A percentile compares a stretch with the other conserved stretches of the same genome.
Conservation (phyloP, 1,140 invertebrate species). For the Calephelis virginiensis region DNA sequence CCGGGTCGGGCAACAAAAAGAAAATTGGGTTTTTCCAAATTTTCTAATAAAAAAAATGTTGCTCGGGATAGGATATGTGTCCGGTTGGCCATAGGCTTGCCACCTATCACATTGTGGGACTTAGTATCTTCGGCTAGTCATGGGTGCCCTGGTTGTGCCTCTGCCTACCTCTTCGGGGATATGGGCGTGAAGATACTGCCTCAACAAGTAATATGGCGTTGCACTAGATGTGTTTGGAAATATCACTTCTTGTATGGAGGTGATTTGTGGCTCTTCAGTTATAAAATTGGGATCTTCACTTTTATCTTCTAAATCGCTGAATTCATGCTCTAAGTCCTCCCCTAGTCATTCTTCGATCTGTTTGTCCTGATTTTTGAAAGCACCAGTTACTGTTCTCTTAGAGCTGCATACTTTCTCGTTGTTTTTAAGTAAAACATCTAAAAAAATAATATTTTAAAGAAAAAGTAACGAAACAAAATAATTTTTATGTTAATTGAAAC, state of each 20-base stretch:
- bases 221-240: not conserved
- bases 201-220: too few relatives aligned
- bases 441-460: not conserved
- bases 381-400: not conserved
- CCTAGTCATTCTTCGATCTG: conserved; percentile 19
- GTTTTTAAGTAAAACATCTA: not conserved
- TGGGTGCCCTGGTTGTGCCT: too few relatives aligned
- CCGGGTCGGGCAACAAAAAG: too few relatives aligned
- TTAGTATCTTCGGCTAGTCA: too few relatives aligned
- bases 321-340: conserved; percentile 9
- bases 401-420: not conserved
- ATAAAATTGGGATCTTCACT: conserved; percentile 1
- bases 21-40: too few relatives aligned
- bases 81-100: too few relatives aligned
- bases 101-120: too few relatives aligned
- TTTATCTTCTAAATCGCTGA: conserved; percentile 8
- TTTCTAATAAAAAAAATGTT: too few relatives aligned
- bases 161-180: too few relatives aligned
- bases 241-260: not conserved
- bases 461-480: not conserved
- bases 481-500: not conserved
- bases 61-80: too few relatives aligned
- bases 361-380: conserved; percentile 22
- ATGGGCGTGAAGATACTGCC: too few relatives aligned
- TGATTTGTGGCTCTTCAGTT: not conserved